phyloP scores from a whole-genome alignment of 1,140 invertebrate genomes.

The Asobara japonica region DNA sequence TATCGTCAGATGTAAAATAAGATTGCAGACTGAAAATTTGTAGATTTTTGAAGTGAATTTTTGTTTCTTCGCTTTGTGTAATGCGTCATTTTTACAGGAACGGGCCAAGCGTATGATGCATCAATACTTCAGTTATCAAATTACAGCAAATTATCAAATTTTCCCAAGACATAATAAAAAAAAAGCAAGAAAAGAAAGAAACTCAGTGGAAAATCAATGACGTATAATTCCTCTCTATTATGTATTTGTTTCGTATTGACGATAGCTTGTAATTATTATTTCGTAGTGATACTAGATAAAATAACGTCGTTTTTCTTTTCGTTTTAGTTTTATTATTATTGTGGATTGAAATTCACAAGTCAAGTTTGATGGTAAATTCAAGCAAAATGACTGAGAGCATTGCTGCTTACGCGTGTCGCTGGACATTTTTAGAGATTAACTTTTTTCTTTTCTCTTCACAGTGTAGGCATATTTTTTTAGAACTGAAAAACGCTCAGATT shows the following conservation, averaged over 20 bases:
- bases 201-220: background rate
- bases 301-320: no score
- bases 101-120: background rate
- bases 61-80: constrained; percentile 10
- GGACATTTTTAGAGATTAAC: background rate
- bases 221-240: constrained; percentile 4
- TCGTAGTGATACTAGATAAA: no score
- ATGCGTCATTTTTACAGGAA: background rate
- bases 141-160: background rate
- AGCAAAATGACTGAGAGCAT: background rate
- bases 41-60: constrained; percentile 39
- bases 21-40: constrained; percentile 53
- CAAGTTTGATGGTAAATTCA: background rate
- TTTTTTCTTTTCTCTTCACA: background rate
- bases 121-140: background rate
- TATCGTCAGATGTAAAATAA: constrained; percentile 59
- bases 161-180: background rate
- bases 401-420: constrained; percentile 1
- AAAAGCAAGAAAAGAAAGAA: no score
- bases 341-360: background rate
- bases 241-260: background rate
- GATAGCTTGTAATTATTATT: constrained; percentile 1
- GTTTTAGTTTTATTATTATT: no score
- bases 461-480: background rate
- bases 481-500: background rate